Base-by-base conservation (phyloP, 2,113 vertebrate genomes). In the Planiliza haematocheilus region DNA sequence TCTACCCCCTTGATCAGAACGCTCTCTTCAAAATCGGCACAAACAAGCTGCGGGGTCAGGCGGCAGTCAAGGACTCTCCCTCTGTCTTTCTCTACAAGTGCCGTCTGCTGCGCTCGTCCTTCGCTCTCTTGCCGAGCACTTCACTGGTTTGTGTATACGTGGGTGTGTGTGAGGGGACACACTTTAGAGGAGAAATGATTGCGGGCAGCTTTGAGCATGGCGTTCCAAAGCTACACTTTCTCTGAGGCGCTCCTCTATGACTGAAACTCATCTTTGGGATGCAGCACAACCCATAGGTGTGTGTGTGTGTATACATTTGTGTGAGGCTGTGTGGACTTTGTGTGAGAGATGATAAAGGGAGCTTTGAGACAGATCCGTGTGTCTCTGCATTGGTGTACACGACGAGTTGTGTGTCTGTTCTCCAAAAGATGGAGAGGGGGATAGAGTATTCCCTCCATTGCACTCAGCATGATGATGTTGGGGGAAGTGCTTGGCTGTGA, bases 61-160 rank as follows among this genome's bases (percentile, higher is more conserved):
- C 17, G 7, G 55, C 87, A 89, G 91, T 88, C 88, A 91, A 89
- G 86, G 88, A 87, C 88, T 87, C 87, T 83, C 62, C 77, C 72
- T 81, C 80, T 84, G 70, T 88, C 85, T 88, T 73, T 66, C 49
- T 78, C 57, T 56, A 30, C 69, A 77, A 86, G 80, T 63, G 79
- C 75, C 74, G 68, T 70, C 71, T 72, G 74, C 73, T 14, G 13
- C 4, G 1, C 57, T 50, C 42, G 70, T 84, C 73, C 80, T 84
- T 81, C 53, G 5, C 41, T 71, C 74, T 53, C 53, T 67, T 12
- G 7, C 50, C 55, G 75, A 81, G 52, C 66, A 72, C 74, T 72
- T 64, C 38, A 20, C 34, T 55, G 7, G 48, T 39, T 24, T 66
- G 46, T 52, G 48, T 13, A 30, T 43, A n/a, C 30, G 36, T 59